Base-by-base conservation (phyloP, 2,113 vertebrate species). In the Tetraodon nigroviridis region DNA sequence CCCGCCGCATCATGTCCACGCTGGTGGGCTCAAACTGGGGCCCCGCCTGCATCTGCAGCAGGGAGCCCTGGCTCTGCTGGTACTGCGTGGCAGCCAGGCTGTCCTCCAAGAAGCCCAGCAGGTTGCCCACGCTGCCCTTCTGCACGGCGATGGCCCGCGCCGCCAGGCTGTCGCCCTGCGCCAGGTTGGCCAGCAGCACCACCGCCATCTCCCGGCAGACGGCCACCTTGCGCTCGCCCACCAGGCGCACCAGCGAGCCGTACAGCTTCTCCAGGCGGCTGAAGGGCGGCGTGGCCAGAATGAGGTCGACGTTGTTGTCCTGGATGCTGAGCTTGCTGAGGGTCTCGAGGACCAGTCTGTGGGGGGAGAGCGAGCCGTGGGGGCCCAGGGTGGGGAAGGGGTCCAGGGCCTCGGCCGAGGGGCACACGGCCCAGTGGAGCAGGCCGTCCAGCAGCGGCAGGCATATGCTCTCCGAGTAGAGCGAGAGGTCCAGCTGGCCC, bases 271-370 rank as follows among this genome's bases (percentile, higher is more conserved):
- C 97, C 88, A 98, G 61, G 63, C 97, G 95, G 86, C 93, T 93
- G 88, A 98, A 97, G 1, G 97, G 97, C 0, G 97, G 96, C 7
- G 97, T 99, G 46, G 97, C 97, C 20, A 99, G 90, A 79, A 99
- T 98, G 88, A 99, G 92, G 92, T 99, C 97, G 76, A 99, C 97
- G 18, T 99, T 99, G 94, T 94, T 97, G 92, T 99, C 97, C 92
- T 98, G 96, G 92, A 99, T 96, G 91, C 96, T 98, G 89, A 99
- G 94, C 90, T 99, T 98, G 90, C 95, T 98, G 87, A 99, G 95
- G 74, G 96, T 95, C 91, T 99, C 97, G 16, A 99, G 93, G 83
- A 98, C 96, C 87, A 99, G 92, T 92, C 95, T 95, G 91, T 98
- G 97, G 15, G 97, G 97, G 67, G 97, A 98, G 50, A 99, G 94